Evolutionary conservation across 2,113 vertebrate species (phyloP), one percentile per base, ranked within the genome.

Genomic region (Condylura cristata): DNA sequence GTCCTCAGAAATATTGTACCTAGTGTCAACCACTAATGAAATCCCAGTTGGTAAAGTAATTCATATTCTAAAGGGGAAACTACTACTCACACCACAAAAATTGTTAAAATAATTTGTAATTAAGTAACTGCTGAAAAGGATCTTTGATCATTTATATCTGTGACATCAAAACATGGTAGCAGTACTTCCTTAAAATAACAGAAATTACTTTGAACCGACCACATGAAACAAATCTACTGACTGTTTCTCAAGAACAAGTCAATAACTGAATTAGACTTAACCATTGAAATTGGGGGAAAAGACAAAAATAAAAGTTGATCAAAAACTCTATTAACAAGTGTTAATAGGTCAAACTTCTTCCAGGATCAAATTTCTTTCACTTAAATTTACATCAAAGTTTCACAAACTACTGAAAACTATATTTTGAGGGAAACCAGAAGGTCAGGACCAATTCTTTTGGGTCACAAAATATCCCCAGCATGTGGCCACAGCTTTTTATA

Each of bases 221-320:
- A 70, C 37, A 86, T 44, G 39, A 89, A 89, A 41, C 39, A 84
- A 86, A 78, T 80, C 48, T 70, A 53, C 18, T 84, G 72, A 84
- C 41, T 71, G 0, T 46, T 70, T 74, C 44, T 72, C 26, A 93
- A 85, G 68, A 72, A 94, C 46, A 46, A 75, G 41, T 56, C 75
- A 75, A 10, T 74, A 39, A 60, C 18, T 71, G 30, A 80, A 81
- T 76, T 56, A 94, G 48, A 86, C 88, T 70, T 81, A 79, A 86
- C n/a, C n/a, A 72, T 4, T 58, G 32, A 85, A 91, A 81, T 46
- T 22, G 68, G 17, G 24, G 16, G 16, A 46, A 63, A 71, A 65
- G n/a, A 71, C 70, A 93, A 89, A 91, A 90, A 76, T 46, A 86
- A 89, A 96, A 95, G 86, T 13, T 48, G 65, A 91, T 34, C 18